Percentiles rank a stretch among this genome's conserved stretches.
phyloP scores from a whole-genome alignment of 2,113 vertebrate species.

The Epinephelus moara region DNA sequence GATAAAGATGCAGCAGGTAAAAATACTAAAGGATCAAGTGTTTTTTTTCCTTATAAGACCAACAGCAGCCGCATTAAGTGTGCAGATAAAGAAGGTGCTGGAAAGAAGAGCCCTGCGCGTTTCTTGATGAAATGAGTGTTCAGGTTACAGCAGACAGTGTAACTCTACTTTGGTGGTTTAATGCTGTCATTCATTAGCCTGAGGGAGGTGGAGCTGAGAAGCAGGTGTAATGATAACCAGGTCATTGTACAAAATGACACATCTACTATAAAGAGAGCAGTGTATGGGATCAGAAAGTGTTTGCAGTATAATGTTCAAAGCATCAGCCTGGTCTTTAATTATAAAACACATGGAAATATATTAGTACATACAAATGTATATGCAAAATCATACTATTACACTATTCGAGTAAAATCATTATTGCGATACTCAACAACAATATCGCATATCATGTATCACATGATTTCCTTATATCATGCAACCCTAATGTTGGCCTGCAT shows the following conservation, averaged over 20 bases:
- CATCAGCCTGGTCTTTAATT: background rate
- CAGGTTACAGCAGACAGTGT: slow-evolving; percentile 31
- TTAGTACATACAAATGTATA: too few species aligned
- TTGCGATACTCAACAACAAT: too few species aligned
- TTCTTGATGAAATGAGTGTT: slow-evolving; percentile 3
- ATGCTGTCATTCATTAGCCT: slow-evolving; percentile 29
- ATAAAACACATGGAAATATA: background rate
- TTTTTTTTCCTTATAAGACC: background rate
- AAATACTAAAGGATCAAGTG: background rate
- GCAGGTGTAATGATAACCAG: slow-evolving; percentile 19
- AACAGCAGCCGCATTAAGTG: background rate
- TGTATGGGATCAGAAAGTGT: too few species aligned
- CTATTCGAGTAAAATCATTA: too few species aligned
- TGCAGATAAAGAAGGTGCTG: background rate
- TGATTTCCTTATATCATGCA: too few species aligned
- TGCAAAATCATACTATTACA: too few species aligned
- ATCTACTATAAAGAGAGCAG: background rate
- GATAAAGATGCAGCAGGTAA: too few species aligned
- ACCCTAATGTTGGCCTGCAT: too few species aligned
- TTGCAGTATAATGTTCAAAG: background rate
- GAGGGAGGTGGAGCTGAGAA: background rate
- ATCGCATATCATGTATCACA: too few species aligned
- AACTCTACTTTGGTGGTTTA: slow-evolving; percentile 11
- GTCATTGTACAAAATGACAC: background rate
- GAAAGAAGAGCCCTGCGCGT: background rate